Evolutionary conservation across 1,140 invertebrate genomes (phyloP).

Genomic region (Neodiprion lecontei): DNA sequence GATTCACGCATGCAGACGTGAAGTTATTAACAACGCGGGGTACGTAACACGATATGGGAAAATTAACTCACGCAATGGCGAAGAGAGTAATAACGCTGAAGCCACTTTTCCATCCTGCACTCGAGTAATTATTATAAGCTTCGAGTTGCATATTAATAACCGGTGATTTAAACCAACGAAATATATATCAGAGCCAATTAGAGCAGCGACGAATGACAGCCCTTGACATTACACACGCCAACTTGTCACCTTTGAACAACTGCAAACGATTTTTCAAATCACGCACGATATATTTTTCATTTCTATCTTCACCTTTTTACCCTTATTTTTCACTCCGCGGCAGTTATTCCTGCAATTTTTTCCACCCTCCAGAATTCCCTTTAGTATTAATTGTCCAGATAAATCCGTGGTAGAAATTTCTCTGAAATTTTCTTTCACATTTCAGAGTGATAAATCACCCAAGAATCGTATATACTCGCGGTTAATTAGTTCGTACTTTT

Average conservation of each 20-base stretch:
- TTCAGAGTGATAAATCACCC: no score
- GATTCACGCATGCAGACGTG: not conserved
- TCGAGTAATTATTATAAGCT: constrained; percentile 1
- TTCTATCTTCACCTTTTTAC: no score
- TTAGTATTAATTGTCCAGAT: no score
- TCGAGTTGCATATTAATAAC: not conserved
- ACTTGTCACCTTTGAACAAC: not conserved
- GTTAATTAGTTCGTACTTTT: no score
- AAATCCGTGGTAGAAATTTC: no score
- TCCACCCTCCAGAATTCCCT: no score
- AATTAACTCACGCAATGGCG: not conserved
- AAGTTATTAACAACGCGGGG: constrained; percentile 2
- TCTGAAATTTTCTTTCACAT: no score
- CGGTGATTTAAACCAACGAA: not conserved
- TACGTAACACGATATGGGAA: not conserved
- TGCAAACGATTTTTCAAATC: no score
- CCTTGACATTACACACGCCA: not conserved
- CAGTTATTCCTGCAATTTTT: no score
- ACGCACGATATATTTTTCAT: no score
- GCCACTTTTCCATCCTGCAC: not conserved
- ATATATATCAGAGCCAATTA: not conserved
- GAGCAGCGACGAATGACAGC: not conserved
- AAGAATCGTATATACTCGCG: no score
- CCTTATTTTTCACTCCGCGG: no score
- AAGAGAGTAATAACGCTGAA: not conserved